phyloP scores from a whole-genome alignment of 1,140 invertebrate genomes.

The Meloidogyne floridensis region DNA sequence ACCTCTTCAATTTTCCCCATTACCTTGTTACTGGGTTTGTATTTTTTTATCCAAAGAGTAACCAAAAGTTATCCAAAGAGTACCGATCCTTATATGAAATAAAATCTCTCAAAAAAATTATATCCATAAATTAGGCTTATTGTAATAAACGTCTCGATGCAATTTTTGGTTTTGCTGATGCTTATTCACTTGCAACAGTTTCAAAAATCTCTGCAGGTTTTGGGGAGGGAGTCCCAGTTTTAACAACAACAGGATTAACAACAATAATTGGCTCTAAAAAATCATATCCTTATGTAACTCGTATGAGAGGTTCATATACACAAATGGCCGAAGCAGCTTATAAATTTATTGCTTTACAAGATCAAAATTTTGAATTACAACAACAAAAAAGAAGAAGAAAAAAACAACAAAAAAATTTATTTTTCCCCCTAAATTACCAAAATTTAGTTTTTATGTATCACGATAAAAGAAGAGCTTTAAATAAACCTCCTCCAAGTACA shows the following conservation, averaged over 20 bases:
- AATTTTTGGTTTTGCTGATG: conserved; percentile 81
- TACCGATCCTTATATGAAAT: too few relatives aligned
- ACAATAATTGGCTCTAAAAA: conserved; percentile 76
- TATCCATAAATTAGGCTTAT: conserved; percentile 47
- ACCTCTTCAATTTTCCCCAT: too few relatives aligned
- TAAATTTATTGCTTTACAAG: conserved; percentile 55
- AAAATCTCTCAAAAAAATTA: too few relatives aligned
- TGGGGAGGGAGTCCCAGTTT: conserved; percentile 76
- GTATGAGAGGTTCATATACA: conserved; percentile 81
- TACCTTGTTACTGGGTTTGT: too few relatives aligned
- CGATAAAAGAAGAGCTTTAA: conserved; percentile 61
- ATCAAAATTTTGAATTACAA: not conserved
- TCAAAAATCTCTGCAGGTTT: conserved; percentile 82
- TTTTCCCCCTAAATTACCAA: conserved; percentile 50
- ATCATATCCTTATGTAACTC: conserved; percentile 77
- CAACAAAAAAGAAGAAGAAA: not conserved
- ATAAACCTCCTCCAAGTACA: conserved; percentile 33
- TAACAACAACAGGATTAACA: conserved; percentile 81
- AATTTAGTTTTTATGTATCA: conserved; percentile 65
- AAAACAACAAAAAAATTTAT: conserved; percentile 1
- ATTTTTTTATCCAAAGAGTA: too few relatives aligned
- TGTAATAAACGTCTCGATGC: conserved; percentile 58
- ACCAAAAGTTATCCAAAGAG: too few relatives aligned
- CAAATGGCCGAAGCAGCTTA: conserved; percentile 72
- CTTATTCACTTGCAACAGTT: conserved; percentile 86